phyloP scores from a whole-genome alignment of 2,888 invertebrate genomes.

The Drosophila ezoana region DNA sequence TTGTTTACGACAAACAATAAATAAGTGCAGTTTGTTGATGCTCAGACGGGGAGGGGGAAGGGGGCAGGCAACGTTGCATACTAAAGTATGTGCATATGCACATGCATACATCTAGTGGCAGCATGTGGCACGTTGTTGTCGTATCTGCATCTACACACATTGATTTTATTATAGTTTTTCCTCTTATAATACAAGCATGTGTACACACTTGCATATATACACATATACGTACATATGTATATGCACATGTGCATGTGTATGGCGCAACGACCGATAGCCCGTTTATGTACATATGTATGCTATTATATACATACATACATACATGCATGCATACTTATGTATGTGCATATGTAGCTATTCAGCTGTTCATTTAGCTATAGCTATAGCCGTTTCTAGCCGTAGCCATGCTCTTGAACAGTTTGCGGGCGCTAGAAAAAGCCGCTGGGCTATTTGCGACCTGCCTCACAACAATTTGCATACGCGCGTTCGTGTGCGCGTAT shows the following conservation, averaged over 20 bases:
- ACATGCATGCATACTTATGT: no score
- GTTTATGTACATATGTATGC: conserved; percentile 4
- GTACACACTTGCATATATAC: neutral
- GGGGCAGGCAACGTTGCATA: conserved; percentile 6
- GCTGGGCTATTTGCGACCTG: conserved; percentile 70
- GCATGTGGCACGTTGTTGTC: conserved; percentile 55
- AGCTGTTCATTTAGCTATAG: conserved; percentile 30
- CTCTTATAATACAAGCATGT: conserved; percentile 5
- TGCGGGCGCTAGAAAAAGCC: conserved; percentile 36
- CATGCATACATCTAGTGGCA: conserved; percentile 7
- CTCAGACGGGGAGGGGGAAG: conserved; percentile 10
- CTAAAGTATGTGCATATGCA: neutral
- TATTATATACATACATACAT: neutral
- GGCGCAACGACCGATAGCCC: conserved; percentile 57
- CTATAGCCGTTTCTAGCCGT: conserved; percentile 39
- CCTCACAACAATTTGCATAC: conserved; percentile 73
- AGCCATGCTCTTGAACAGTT: conserved; percentile 57
- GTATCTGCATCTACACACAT: conserved; percentile 50
- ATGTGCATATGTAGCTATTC: conserved; percentile 20
- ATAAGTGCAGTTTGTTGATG: conserved; percentile 48
- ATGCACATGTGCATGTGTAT: conserved; percentile 8
- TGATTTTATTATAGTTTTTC: conserved; percentile 51
- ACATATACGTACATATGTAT: neutral
- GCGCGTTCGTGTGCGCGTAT: conserved; percentile 53
- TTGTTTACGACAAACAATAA: conserved; percentile 70